phyloP scores from a whole-genome alignment of 2,888 invertebrate genomes.

The Iselma pallidipennis region DNA sequence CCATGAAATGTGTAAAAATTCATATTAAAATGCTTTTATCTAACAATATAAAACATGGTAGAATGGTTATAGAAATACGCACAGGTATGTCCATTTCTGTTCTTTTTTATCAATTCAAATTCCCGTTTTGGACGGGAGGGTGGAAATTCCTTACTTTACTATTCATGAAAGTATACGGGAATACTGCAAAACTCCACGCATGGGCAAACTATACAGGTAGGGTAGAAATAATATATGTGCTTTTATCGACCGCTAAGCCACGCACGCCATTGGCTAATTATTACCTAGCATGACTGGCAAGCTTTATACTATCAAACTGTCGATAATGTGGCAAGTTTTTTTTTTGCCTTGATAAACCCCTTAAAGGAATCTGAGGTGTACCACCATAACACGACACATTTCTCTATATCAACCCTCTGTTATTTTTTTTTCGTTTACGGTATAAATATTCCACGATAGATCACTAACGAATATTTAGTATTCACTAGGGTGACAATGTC shows the following conservation, averaged over 20 bases:
- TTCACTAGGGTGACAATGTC: not conserved
- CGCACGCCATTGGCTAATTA: constrained; percentile 31
- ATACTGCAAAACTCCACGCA: constrained; percentile 18
- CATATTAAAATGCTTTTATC: too few species aligned
- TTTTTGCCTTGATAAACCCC: not conserved
- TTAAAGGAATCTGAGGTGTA: not conserved
- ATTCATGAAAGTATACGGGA: constrained; percentile 15
- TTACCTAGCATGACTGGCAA: constrained; percentile 27
- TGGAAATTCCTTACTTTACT: constrained; percentile 18
- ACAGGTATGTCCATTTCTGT: not conserved
- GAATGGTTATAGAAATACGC: not conserved
- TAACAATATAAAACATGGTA: not conserved
- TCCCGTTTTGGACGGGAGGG: not conserved
- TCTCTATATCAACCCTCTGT: not conserved
- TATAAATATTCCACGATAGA: too few species aligned
- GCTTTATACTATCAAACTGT: constrained; percentile 20
- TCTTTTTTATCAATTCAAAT: constrained; percentile 15
- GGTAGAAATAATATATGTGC: constrained; percentile 27
- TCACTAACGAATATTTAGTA: not conserved
- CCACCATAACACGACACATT: not conserved
- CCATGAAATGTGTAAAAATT: not conserved
- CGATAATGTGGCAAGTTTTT: constrained; percentile 28
- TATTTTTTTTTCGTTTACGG: too few species aligned
- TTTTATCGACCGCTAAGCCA: constrained; percentile 21
- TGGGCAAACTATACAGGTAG: constrained; percentile 22